Evolutionary conservation across 2,888 invertebrate species (phyloP).

Genomic region (Tortrix viridana): DNA sequence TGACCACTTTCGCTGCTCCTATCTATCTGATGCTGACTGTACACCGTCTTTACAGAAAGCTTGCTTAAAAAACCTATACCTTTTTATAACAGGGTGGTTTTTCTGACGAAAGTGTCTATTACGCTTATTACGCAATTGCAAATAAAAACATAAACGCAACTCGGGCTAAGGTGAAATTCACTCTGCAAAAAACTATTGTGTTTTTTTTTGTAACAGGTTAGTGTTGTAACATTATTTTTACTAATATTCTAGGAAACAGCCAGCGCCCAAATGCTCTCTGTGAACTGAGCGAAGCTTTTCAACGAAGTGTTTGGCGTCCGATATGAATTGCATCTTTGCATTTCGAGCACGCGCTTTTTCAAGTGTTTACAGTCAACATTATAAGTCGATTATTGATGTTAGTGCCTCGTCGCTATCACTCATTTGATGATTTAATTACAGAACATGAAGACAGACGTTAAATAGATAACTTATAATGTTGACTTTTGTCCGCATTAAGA

Average conservation of each 20-base stretch:
- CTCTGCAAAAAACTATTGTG: not conserved
- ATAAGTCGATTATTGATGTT: slow-evolving; percentile 3
- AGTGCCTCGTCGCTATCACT: too few species aligned
- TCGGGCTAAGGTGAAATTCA: slow-evolving; percentile 3
- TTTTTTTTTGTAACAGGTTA: slow-evolving; percentile 6
- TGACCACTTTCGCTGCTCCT: too few species aligned
- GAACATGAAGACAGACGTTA: too few species aligned
- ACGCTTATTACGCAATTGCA: not conserved
- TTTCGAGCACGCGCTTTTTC: slow-evolving; percentile 23
- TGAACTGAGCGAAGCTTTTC: slow-evolving; percentile 67
- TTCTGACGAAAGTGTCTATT: not conserved
- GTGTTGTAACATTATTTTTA: slow-evolving; percentile 50
- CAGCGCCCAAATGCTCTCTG: slow-evolving; percentile 77
- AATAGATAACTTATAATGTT: too few species aligned
- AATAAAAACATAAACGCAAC: not conserved
- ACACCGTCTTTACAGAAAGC: not conserved
- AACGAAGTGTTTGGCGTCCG: slow-evolving; percentile 55
- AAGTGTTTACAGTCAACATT: slow-evolving; percentile 17
- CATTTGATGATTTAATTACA: too few species aligned
- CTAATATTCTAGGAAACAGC: slow-evolving; percentile 77
- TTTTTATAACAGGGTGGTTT: slow-evolving; percentile 25
- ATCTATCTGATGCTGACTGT: too few species aligned
- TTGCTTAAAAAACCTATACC: slow-evolving; percentile 15
- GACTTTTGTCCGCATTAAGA: too few species aligned
- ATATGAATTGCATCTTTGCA: slow-evolving; percentile 42